phyloP scores from a whole-genome alignment of 1,140 invertebrate species.

The Teleogryllus occipitalis region DNA sequence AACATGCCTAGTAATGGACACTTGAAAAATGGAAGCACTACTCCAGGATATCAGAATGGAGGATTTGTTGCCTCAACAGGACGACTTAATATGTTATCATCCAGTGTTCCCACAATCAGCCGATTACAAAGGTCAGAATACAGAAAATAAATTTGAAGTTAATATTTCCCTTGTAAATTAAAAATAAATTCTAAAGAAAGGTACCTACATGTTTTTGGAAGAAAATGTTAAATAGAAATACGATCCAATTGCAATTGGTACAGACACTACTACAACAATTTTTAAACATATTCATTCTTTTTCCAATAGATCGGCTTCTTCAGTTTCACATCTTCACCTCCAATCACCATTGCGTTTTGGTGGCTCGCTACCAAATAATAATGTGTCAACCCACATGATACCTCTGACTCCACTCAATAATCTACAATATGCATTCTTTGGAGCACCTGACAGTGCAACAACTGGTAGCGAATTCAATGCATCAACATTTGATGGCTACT shows the following conservation, averaged over 20 bases:
- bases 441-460: neutral
- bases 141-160: neutral
- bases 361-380: neutral
- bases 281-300: neutral
- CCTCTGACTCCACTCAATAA: neutral
- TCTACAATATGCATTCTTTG: conserved; percentile 1
- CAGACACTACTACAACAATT: neutral
- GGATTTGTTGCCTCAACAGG: conserved; percentile 3
- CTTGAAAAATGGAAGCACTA: neutral
- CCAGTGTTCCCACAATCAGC: neutral
- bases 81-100: neutral
- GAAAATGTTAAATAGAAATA: too few relatives aligned
- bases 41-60: conserved; percentile 6
- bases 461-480: conserved; percentile 24
- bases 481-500: conserved; percentile 18
- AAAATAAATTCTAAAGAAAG: too few relatives aligned
- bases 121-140: neutral
- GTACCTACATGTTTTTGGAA: too few relatives aligned
- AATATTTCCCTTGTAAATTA: too few relatives aligned
- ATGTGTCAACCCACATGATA: neutral
- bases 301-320: neutral
- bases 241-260: too few relatives aligned
- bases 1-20: conserved; percentile 7
- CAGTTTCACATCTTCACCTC: neutral
- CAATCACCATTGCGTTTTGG: neutral